Evolutionary conservation across 2,797 vertebrate genomes (phyloP).

Genomic region (Anabacerthia variegaticeps): DNA sequence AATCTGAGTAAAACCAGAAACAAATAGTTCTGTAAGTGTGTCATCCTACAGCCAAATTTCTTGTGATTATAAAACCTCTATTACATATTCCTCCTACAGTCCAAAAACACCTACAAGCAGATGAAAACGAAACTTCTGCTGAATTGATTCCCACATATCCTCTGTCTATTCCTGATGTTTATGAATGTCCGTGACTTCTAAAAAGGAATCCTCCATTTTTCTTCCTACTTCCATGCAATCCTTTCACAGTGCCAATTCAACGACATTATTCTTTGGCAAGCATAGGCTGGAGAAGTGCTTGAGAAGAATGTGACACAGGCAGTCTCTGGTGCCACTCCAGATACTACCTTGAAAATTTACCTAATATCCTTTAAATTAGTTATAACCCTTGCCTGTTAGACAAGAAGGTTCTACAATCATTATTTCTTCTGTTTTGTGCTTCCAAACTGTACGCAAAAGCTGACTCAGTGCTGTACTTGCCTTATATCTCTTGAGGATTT

Average conservation of each 20-base stretch:
- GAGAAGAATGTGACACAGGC: rapidly evolving
- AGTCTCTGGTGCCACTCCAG: neutral
- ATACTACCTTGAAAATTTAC: neutral
- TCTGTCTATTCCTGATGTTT: slow-evolving; percentile 28
- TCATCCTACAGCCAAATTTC: slow-evolving; percentile 5
- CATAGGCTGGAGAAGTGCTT: neutral
- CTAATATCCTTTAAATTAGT: neutral
- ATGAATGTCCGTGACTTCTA: neutral
- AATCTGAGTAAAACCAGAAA: neutral
- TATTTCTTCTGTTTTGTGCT: neutral
- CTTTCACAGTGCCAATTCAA: neutral
- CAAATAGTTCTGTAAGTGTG: neutral
- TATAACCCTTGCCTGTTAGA: neutral
- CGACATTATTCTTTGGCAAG: rapidly evolving
- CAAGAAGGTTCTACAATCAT: neutral
- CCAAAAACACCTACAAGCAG: slow-evolving; percentile 20
- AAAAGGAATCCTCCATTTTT: neutral
- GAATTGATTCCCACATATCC: slow-evolving; percentile 6
- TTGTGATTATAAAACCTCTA: slow-evolving; percentile 45
- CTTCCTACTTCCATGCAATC: neutral
- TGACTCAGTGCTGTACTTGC: neutral
- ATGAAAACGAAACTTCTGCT: slow-evolving; percentile 39
- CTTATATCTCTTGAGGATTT: neutral
- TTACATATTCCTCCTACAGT: slow-evolving; percentile 46
- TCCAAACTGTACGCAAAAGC: neutral